Conservation (phyloP, 2,797 vertebrate genomes). For the Apogon talboti region DNA sequence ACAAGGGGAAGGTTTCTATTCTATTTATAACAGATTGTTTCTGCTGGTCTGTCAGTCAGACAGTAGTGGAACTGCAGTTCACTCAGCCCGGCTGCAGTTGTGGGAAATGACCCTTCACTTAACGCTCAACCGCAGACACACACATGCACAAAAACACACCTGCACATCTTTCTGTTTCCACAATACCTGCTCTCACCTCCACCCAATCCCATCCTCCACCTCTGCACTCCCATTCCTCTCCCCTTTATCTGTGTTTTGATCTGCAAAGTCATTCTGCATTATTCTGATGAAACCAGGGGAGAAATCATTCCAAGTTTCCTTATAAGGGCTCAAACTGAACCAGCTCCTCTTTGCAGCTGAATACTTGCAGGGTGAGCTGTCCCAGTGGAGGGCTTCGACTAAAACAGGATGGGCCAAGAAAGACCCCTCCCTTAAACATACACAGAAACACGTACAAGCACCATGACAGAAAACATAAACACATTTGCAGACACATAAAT, state of each 20-base stretch:
- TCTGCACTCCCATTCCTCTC: neutral
- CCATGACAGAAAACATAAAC: conserved; percentile 24
- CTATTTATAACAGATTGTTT: conserved; percentile 80
- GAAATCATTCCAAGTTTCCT: conserved; percentile 63
- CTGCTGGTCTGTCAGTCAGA: no score
- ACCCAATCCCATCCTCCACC: neutral
- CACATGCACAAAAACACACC: no score
- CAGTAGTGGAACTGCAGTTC: conserved; percentile 52
- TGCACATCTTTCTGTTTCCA: conserved; percentile 13
- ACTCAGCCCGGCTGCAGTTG: no score
- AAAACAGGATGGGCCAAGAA: conserved; percentile 54
- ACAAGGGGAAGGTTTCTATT: conserved; percentile 45
- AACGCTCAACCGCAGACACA: conserved; percentile 31
- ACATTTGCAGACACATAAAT: conserved; percentile 26
- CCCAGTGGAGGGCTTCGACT: conserved; percentile 50
- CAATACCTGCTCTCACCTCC: neutral
- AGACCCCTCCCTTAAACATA: conserved; percentile 41
- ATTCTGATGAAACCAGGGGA: conserved; percentile 76
- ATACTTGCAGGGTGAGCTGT: conserved; percentile 74
- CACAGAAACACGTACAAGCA: conserved; percentile 16
- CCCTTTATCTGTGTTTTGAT: conserved; percentile 27
- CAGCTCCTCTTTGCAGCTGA: conserved; percentile 56
- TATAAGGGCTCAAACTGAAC: conserved; percentile 78
- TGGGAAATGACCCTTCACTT: conserved; percentile 62
- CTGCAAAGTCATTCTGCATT: conserved; percentile 22